Percentiles rank a stretch among this genome's conserved stretches.
phyloP scores from a whole-genome alignment of 2,888 invertebrate genomes.

The Hirtodrosophila trivittata region DNA sequence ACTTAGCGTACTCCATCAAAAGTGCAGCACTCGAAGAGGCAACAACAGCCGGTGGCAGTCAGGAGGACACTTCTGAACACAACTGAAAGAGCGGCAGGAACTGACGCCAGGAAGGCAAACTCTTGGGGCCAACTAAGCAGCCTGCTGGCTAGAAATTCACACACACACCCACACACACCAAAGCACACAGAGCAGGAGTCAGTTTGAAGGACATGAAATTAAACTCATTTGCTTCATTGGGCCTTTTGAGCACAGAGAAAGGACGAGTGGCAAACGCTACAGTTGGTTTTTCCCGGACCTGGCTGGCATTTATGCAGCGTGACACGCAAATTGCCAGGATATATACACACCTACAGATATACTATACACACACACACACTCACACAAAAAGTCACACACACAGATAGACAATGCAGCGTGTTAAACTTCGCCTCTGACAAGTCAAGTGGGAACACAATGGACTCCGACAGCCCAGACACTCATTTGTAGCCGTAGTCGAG shows the following conservation, averaged over 20 bases:
- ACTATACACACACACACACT: conserved; percentile 19
- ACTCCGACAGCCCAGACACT: conserved; percentile 46
- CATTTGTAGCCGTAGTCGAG: conserved; percentile 33
- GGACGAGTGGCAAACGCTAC: conserved; percentile 52
- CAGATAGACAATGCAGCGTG: conserved; percentile 38
- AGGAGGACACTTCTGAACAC: neutral
- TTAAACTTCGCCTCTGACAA: conserved; percentile 55
- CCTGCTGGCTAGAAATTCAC: conserved; percentile 24
- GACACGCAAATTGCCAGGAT: conserved; percentile 72
- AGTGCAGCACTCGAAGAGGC: conserved; percentile 46
- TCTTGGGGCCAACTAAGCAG: conserved; percentile 43
- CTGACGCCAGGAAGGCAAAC: conserved; percentile 53
- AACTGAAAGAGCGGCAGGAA: conserved; percentile 30
- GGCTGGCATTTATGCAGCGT: conserved; percentile 55
- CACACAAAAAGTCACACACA: conserved; percentile 16
- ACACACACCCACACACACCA: conserved; percentile 10
- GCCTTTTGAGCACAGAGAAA: conserved; percentile 17
- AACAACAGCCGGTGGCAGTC: neutral
- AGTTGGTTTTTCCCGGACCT: conserved; percentile 63
- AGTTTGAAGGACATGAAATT: conserved; percentile 67
- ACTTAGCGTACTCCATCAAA: conserved; percentile 69
- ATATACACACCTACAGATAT: conserved; percentile 35
- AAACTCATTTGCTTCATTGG: conserved; percentile 71
- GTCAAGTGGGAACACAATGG: conserved; percentile 56
- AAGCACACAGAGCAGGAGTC: conserved; percentile 6